A percentile compares a stretch with the other conserved stretches of the same genome.
Evolutionary conservation across 2,888 invertebrate species (phyloP).

Genomic region (Drosophila formosana): DNA sequence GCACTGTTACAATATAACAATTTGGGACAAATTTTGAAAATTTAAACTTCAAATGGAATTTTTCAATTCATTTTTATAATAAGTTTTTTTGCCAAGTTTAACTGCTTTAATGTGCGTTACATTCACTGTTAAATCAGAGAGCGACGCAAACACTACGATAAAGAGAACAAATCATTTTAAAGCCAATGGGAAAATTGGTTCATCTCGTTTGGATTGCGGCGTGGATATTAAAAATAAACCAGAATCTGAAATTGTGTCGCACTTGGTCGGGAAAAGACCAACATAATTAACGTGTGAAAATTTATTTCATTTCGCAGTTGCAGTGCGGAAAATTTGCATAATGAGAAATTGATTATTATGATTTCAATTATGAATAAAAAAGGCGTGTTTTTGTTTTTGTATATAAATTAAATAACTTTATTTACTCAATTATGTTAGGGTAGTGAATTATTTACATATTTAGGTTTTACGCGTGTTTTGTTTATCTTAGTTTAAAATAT

Average conservation of each 20-base stretch:
- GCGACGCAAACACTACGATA: no score
- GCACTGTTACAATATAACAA: no score
- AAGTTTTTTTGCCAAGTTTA: no score
- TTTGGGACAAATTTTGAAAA: no score
- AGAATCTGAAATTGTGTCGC: constrained; percentile 46
- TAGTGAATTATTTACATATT: constrained; percentile 72
- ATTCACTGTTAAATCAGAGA: no score
- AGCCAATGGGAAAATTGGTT: constrained; percentile 7
- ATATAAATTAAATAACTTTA: constrained; percentile 82
- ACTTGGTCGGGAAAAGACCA: constrained; percentile 26
- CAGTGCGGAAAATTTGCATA: constrained; percentile 61
- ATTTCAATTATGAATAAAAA: constrained; percentile 27
- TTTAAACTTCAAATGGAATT: no score
- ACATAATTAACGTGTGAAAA: constrained; percentile 73
- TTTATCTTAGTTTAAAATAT: constrained; percentile 53
- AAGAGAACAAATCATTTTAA: constrained; percentile 7
- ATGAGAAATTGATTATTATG: constrained; percentile 71
- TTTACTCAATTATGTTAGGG: constrained; percentile 71
- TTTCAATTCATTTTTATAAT: no score
- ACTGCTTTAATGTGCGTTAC: no score
- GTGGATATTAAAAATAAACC: constrained; percentile 18
- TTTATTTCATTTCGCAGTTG: constrained; percentile 62
- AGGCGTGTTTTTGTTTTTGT: constrained; percentile 28
- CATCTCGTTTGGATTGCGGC: constrained; percentile 8
- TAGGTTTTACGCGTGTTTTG: constrained; percentile 33